Base-by-base conservation (phyloP, 2,888 invertebrate genomes). In the Cylindroiulus punctatus region DNA sequence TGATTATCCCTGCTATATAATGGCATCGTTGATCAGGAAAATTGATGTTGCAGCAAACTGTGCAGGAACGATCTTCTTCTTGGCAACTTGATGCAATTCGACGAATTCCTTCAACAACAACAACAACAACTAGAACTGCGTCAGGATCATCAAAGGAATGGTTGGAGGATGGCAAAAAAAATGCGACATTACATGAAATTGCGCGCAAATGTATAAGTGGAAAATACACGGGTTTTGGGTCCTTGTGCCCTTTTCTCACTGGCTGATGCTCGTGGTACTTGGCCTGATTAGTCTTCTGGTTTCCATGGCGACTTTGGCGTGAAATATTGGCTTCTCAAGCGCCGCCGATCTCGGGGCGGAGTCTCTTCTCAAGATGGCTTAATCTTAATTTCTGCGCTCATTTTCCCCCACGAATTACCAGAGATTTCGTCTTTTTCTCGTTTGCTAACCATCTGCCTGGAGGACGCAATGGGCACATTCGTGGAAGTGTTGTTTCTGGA, bases 11-110 rank as follows among this genome's bases (percentile, higher is more conserved):
- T 65, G 26, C 8, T 65, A 22, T 65, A 65, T 65, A 65, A 65
- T 65, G 65, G 65, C 65, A 65, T 65, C 65, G 65, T 65, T 65
- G 65, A 65, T 65, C 65, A 65, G 65, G 65, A 65, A 65, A 65
- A 65, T 65, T 65, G 65, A 65, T 65, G 65, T 65, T 65, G 65
- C 65, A 26, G 65, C 65, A 65, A 65, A 65, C 65, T 65, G 65
- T 65, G 65, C 5, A 65, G 26, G 10, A 65, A 65, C 65, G 8
- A 14, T 57, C 57, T 57, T 19, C 57, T 57, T 57, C 57, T 36
- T 36, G 36, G 19, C 57, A 57, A 57, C 65, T 65, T 65, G 26
- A 26, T 65, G 65, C 65, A 65, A 65, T 65, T 65, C n/a, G 65
- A 26, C 65, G 65, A 65, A 65, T 65, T 65, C 65, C 57, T 57